Conservation (phyloP, 2,888 invertebrate genomes). For the Theodoxus fluviatilis region DNA sequence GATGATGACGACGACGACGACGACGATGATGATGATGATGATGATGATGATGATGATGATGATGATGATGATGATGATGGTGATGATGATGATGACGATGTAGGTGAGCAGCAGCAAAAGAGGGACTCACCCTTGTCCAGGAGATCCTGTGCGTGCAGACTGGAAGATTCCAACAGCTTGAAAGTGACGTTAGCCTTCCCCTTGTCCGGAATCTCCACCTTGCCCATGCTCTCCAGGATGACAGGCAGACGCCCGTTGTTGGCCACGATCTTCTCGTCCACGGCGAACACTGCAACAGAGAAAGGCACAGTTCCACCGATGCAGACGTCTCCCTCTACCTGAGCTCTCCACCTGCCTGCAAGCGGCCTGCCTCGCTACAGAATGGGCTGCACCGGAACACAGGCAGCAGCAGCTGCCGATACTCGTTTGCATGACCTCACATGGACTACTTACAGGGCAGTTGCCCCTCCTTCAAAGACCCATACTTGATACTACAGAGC, state of each 20-base stretch:
- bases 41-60: conserved; percentile 6
- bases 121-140: conserved; percentile 29
- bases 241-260: conserved; percentile 32
- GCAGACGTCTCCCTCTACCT: neutral
- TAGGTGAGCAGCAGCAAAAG: conserved; percentile 1
- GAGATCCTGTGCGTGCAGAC: too few relatives aligned
- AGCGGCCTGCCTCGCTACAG: too few relatives aligned
- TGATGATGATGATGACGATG: conserved; percentile 19
- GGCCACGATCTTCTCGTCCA: conserved; percentile 32
- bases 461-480: too few relatives aligned
- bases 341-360: too few relatives aligned
- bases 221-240: conserved; percentile 29
- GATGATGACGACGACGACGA: conserved; percentile 12
- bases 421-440: too few relatives aligned
- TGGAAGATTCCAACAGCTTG: too few relatives aligned
- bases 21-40: neutral
- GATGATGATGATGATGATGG: conserved; percentile 21
- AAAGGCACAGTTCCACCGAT: neutral
- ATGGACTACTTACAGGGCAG: too few relatives aligned
- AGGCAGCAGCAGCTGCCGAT: too few relatives aligned
- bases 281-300: conserved; percentile 36
- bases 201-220: neutral
- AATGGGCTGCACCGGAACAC: too few relatives aligned
- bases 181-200: conserved; percentile 1
- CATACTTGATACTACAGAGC: too few relatives aligned